phyloP scores from a whole-genome alignment of 2,113 vertebrate species.

The Neotoma lepida region DNA sequence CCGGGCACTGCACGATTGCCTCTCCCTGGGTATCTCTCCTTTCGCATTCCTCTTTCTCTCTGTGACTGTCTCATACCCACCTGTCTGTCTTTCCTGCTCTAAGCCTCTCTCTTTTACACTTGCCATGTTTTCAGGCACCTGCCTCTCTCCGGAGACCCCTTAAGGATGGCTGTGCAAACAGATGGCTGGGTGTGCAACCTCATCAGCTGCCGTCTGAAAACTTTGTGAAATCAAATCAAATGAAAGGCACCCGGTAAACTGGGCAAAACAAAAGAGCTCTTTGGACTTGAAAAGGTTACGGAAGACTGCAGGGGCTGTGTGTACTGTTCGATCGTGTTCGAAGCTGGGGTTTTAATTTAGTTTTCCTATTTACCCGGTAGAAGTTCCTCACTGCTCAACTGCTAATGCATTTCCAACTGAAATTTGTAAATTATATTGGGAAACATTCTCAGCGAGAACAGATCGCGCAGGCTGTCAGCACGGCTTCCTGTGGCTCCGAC shows the following conservation, averaged over 20 bases:
- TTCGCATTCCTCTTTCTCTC: not conserved
- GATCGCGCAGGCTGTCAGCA: slow-evolving; percentile 81
- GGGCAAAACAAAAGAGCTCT: slow-evolving; percentile 77
- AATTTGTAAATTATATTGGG: slow-evolving; percentile 88
- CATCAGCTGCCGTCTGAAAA: slow-evolving; percentile 63
- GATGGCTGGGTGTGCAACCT: slow-evolving; percentile 20
- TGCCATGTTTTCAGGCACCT: not conserved
- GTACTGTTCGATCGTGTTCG: slow-evolving; percentile 78
- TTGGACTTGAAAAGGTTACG: slow-evolving; percentile 85
- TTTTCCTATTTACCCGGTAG: slow-evolving; percentile 81
- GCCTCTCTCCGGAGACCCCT: not conserved
- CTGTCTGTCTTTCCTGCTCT: not conserved
- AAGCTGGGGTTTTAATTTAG: slow-evolving; percentile 80
- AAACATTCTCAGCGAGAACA: slow-evolving; percentile 84
- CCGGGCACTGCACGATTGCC: fast-evolving
- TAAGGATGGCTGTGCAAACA: not conserved
- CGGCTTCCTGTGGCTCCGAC: slow-evolving; percentile 83
- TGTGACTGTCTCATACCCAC: not conserved
- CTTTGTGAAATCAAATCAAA: slow-evolving; percentile 79
- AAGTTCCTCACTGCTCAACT: slow-evolving; percentile 82
- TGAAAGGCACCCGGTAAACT: slow-evolving; percentile 71
- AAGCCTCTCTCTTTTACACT: not conserved
- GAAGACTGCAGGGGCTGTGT: slow-evolving; percentile 80
- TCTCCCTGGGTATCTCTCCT: not conserved
- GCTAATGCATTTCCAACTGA: slow-evolving; percentile 87